Base-by-base conservation (phyloP, 2,797 vertebrate genomes). In the Acrossocheilus wenchowensis region DNA sequence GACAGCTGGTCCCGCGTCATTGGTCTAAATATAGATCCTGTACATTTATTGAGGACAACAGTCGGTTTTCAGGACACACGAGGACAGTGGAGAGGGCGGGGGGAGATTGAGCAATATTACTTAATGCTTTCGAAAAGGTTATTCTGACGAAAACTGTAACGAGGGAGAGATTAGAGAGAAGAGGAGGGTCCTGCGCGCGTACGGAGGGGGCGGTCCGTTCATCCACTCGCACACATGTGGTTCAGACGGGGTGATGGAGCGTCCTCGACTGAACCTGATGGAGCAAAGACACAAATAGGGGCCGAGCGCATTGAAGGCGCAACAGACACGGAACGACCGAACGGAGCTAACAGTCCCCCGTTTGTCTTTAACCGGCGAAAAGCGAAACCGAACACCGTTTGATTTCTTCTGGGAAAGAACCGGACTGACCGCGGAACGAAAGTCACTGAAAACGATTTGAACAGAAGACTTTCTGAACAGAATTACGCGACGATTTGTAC, bases 221-320 rank as follows among this genome's bases (percentile, higher is more conserved):
- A 52, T 69, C 68, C 84, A 60, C 91, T 87, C 74, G 84, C 60
- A 85, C 86, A 64, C 89, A 89, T 52, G 64, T 90, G 92, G 95
- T 95, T 96, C 95, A 95, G 62, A 82, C 60, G 89, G 94, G 96
- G 95, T 94, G 86, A 95, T 86, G 48, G 78, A 83, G 87, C 90
- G 95, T 95, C 95, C 95, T 89, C 91, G 88, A 43, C 91, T 96
- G 95, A 96, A 96, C 95, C 92, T 91, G 5, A 52, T 72, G 75
- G 81, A 66, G 78, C 68, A 69, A 88, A 89, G 89, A 93, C 94
- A 95, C 95, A 94, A 95, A 95, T 95, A 95, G 91, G 90, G 93
- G 94, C 92, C 91, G 94, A 92, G 84, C 77, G 81, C 89, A 78
- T 90, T 92, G 90, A 91, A 92, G 92, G 92, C 93, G 89, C 91